phyloP scores from a whole-genome alignment of 2,113 vertebrate genomes.

The Corydoras sp. region DNA sequence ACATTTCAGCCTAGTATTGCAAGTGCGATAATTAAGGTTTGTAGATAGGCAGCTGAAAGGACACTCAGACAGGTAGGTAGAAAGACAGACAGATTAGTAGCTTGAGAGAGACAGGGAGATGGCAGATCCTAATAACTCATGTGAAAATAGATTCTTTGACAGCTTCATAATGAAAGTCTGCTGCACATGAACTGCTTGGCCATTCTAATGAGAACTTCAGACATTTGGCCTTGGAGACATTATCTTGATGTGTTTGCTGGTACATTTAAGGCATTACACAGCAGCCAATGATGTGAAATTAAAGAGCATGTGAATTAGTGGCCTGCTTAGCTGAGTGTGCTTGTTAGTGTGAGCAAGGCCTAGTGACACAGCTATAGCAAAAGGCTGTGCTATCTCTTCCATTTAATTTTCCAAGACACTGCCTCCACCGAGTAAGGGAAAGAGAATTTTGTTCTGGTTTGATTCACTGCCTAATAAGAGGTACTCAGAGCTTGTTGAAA shows the following conservation, averaged over 20 bases:
- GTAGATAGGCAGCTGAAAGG: background rate
- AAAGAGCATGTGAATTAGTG: slow-evolving; percentile 69
- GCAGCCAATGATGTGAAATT: slow-evolving; percentile 71
- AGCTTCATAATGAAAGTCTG: slow-evolving; percentile 25
- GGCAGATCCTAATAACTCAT: background rate
- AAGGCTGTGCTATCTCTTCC: slow-evolving; percentile 61
- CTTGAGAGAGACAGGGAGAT: background rate
- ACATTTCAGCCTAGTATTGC: too few relatives aligned
- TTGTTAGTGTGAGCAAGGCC: slow-evolving; percentile 65
- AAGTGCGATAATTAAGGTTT: too few relatives aligned
- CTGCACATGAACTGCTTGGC: slow-evolving; percentile 26
- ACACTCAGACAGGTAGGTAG: background rate
- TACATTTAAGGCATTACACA: slow-evolving; percentile 65
- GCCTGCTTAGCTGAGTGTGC: slow-evolving; percentile 58
- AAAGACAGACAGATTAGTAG: slow-evolving; percentile 13
- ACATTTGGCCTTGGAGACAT: slow-evolving; percentile 57
- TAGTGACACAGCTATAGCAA: slow-evolving; percentile 62
- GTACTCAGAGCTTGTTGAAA: slow-evolving; percentile 77
- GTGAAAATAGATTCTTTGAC: background rate
- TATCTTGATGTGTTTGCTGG: slow-evolving; percentile 65
- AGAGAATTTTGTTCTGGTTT: slow-evolving; percentile 80
- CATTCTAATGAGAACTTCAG: slow-evolving; percentile 63
- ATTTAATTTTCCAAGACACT: slow-evolving; percentile 80
- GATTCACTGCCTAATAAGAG: slow-evolving; percentile 78
- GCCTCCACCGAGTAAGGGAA: slow-evolving; percentile 73